Evolutionary conservation across 2,888 invertebrate species (phyloP).

Genomic region (Agonum fuliginosum): DNA sequence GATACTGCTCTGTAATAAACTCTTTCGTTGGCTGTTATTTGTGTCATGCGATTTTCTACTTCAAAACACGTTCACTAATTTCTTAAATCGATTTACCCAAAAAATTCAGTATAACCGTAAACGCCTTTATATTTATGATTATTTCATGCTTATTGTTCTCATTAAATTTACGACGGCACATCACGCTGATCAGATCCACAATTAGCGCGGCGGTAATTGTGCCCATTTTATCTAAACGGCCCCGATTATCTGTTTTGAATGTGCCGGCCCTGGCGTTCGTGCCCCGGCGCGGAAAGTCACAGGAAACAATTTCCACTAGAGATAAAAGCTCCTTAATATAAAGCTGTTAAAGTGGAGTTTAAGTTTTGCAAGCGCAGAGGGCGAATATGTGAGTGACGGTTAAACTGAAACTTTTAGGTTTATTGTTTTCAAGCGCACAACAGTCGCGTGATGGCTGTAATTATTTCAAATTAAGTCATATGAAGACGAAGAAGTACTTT

Average conservation of each 20-base stretch:
- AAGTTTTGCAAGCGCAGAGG: background rate
- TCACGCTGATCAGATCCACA: constrained; percentile 38
- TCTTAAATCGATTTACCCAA: no score
- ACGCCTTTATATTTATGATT: no score
- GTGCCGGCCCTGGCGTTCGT: background rate
- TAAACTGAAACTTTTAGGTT: background rate
- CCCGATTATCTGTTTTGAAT: background rate
- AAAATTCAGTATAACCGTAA: no score
- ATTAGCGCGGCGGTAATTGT: constrained; percentile 29
- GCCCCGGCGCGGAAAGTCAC: no score
- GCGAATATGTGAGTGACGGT: background rate
- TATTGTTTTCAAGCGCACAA: background rate
- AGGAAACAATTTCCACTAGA: background rate
- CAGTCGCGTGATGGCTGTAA: background rate
- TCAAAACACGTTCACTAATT: no score
- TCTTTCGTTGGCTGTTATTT: no score
- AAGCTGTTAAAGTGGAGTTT: constrained; percentile 27
- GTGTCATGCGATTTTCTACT: no score
- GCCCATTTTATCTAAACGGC: background rate
- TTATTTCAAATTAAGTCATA: background rate
- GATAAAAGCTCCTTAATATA: constrained; percentile 49
- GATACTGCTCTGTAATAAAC: no score
- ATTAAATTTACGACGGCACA: no score
- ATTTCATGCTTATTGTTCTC: no score
- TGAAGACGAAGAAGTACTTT: no score